phyloP scores from a whole-genome alignment of 2,888 invertebrate species.

The Tenthredo livida region DNA sequence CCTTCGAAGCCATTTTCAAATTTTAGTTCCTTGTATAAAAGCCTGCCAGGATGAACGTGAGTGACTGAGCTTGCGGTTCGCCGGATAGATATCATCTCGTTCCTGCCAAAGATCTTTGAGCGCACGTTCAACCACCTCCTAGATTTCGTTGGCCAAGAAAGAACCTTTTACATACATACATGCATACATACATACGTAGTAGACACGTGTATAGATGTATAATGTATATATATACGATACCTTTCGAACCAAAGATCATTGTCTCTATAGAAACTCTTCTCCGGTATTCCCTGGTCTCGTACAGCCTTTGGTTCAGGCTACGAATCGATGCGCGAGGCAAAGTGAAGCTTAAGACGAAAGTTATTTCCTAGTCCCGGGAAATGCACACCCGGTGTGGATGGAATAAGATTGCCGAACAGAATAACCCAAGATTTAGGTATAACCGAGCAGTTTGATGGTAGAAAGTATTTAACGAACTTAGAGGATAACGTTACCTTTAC shows the following conservation, averaged over 20 bases:
- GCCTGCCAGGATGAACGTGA: conserved; percentile 17
- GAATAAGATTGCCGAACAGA: conserved; percentile 57
- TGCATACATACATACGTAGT: neutral
- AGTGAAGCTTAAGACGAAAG: conserved; percentile 33
- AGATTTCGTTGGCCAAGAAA: conserved; percentile 1
- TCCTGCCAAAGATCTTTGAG: conserved; percentile 33
- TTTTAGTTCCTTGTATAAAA: conserved; percentile 31
- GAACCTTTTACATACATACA: conserved; percentile 35
- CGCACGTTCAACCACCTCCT: conserved; percentile 33
- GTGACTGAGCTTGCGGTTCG: conserved; percentile 41
- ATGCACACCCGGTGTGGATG: conserved; percentile 49
- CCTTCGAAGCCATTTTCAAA: conserved; percentile 35
- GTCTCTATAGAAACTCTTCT: conserved; percentile 38
- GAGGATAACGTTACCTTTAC: conserved; percentile 57
- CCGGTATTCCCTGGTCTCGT: conserved; percentile 8
- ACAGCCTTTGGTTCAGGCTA: conserved; percentile 21
- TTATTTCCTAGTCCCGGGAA: conserved; percentile 37
- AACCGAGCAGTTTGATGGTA: conserved; percentile 44
- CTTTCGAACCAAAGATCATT: conserved; percentile 31
- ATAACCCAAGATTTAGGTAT: conserved; percentile 42
- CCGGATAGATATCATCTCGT: conserved; percentile 42
- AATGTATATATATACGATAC: neutral
- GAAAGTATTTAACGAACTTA: conserved; percentile 60
- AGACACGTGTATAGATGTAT: neutral
- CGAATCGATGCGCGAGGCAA: conserved; percentile 8